Conservation (phyloP, 2,888 invertebrate genomes). For the Iselma pallidipennis region DNA sequence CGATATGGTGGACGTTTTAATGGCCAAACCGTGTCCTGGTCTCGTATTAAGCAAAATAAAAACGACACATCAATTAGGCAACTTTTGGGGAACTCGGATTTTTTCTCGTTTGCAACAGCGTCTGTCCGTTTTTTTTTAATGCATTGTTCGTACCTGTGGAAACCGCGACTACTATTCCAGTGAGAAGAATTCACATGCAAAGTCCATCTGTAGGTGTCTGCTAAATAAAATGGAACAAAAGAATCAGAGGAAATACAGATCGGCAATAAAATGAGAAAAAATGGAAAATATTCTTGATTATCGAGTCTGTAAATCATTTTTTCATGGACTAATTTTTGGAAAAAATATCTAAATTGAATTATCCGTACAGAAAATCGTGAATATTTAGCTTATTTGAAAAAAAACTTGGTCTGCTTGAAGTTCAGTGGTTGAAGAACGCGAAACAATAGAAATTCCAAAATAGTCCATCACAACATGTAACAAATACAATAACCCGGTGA, state of each 20-base stretch:
- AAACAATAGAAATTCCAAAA: slow-evolving; percentile 56
- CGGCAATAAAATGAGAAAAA: neutral
- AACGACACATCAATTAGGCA: slow-evolving; percentile 72
- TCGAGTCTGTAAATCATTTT: too few species aligned
- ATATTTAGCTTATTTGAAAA: neutral
- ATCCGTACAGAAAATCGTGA: neutral
- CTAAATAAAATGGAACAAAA: neutral
- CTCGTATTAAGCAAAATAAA: slow-evolving; percentile 68
- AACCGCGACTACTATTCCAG: neutral
- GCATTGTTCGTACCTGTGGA: neutral
- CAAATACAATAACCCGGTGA: slow-evolving; percentile 43
- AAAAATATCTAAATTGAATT: neutral
- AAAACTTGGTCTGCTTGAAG: slow-evolving; percentile 9
- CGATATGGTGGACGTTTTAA: slow-evolving; percentile 69
- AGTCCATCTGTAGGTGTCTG: neutral
- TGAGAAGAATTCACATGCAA: neutral
- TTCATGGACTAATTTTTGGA: too few species aligned
- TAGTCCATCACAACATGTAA: slow-evolving; percentile 48
- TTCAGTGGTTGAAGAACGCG: slow-evolving; percentile 43
- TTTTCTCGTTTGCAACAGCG: slow-evolving; percentile 34
- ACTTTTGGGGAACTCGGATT: slow-evolving; percentile 54
- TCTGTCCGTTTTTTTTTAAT: slow-evolving; percentile 23
- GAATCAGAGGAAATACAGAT: neutral
- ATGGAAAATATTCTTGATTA: too few species aligned
- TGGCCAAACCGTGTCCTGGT: slow-evolving; percentile 70